Base-by-base conservation (phyloP, 2,113 vertebrate species). In the Riparia riparia region DNA sequence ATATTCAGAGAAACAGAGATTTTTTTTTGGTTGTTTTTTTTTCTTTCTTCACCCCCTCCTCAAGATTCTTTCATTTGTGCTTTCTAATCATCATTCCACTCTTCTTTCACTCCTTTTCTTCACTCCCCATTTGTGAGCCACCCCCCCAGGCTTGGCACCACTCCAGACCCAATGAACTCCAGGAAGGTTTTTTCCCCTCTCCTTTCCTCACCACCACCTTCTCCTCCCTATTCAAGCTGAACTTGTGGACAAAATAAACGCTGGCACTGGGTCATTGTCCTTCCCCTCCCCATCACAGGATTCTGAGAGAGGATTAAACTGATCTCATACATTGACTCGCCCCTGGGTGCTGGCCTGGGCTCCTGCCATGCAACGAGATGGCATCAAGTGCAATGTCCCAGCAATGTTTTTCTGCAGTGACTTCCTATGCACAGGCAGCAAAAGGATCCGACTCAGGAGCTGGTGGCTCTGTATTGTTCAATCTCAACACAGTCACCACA, bases 301-400 rank as follows among this genome's bases (percentile, higher is more conserved):
- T 93, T 96, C 87, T 69, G 93, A 97, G 92, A 94, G 85, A 93
- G 97, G 97, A 97, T 98, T 97, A 97, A 96, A 96, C 95, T 97
- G 97, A 97, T 97, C 97, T 97, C 44, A 93, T 88, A 93, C 94
- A 96, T 45, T 15, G 95, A 92, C 97, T 97, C 63, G 1, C 95
- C 97, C 94, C 94, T 13, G 95, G 97, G 90, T 91, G 82, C 97
- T 93, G 89, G 96, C 90, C 96, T 97, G 97, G 92, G 93, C 93
- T 96, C 77, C 91, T 91, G 92, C 96, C 93, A 91, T 26, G 77
- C 84, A 90, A 72, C 3, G 7, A 86, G 82, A 94, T 49, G 90
- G 77, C 39, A 74, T 54, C 19, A 80, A 97, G 96, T 64, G 68
- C 89, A 82, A 89, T 14, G 88, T 95, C 96, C 95, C 74, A 11